Percentiles rank a stretch among this genome's conserved stretches.
Evolutionary conservation across 2,797 vertebrate species (phyloP).

Genomic region (Coilia nasus): DNA sequence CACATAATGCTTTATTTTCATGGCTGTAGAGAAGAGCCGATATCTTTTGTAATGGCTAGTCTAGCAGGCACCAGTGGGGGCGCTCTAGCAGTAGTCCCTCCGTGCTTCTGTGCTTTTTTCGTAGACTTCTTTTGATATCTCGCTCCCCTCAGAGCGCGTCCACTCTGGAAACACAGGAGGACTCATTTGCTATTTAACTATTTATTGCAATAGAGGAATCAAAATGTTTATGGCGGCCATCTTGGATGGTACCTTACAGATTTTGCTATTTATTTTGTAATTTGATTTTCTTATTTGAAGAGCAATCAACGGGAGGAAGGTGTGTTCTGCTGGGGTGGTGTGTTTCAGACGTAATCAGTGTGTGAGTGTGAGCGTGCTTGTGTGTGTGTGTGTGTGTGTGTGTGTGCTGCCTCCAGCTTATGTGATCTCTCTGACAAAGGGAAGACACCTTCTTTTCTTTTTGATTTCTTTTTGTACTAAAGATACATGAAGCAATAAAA

Average conservation of each 20-base stretch:
- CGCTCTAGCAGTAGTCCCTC: conserved; percentile 44
- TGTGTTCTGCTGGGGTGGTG: conserved; percentile 58
- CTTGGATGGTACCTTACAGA: conserved; percentile 68
- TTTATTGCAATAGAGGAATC: conserved; percentile 82
- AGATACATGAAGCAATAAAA: conserved; percentile 97
- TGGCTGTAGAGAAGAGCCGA: conserved; percentile 85
- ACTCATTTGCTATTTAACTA: conserved; percentile 74
- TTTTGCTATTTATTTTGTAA: conserved; percentile 74
- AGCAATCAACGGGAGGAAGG: conserved; percentile 68
- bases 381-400: not conserved
- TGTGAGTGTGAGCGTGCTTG: conserved; percentile 36
- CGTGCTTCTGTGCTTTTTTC: conserved; percentile 67
- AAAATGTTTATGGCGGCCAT: conserved; percentile 78
- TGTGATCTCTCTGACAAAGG: conserved; percentile 51
- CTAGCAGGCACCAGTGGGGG: not conserved
- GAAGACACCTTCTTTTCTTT: conserved; percentile 46
- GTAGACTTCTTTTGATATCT: conserved; percentile 65
- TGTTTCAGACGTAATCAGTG: conserved; percentile 59
- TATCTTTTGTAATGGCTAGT: conserved; percentile 44
- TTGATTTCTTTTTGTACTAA: conserved; percentile 77
- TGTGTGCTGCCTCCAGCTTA: conserved; percentile 56
- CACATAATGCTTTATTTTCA: conserved; percentile 83
- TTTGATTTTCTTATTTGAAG: conserved; percentile 74
- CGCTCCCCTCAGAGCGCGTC: conserved; percentile 61
- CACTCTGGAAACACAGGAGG: conserved; percentile 50